phyloP scores from a whole-genome alignment of 1,140 invertebrate genomes.

The Drosophila parabipectinata region DNA sequence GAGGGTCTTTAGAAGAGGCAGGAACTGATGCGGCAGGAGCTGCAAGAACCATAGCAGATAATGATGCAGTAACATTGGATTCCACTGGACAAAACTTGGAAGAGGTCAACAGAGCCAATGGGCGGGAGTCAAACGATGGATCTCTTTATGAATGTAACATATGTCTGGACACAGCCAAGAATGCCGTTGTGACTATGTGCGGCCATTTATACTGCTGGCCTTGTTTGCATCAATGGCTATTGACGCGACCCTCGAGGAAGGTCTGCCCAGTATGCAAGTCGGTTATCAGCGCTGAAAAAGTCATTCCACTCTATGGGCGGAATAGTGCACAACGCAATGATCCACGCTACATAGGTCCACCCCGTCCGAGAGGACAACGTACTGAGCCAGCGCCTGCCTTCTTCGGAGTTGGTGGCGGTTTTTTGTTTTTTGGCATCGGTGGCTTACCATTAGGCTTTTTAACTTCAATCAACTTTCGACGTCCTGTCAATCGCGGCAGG shows the following conservation, averaged over 20 bases:
- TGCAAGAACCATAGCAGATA: not conserved
- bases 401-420: constrained; percentile 84
- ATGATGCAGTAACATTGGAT: not conserved
- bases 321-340: constrained; percentile 95
- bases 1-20: not conserved
- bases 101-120: constrained; percentile 85
- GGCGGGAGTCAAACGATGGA: constrained; percentile 88
- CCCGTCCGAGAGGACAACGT: constrained; percentile 94
- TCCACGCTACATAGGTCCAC: constrained; percentile 92
- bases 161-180: constrained; percentile 98
- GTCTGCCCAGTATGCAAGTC: constrained; percentile 99
- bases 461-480: constrained; percentile 97
- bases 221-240: constrained; percentile 99
- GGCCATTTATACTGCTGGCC: constrained; percentile 99
- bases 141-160: constrained; percentile 96
- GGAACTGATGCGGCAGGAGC: not conserved
- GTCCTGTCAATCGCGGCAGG: constrained; percentile 84
- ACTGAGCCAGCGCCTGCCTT: constrained; percentile 91
- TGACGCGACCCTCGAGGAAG: constrained; percentile 95
- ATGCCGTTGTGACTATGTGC: constrained; percentile 99
- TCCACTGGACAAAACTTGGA: constrained; percentile 30
- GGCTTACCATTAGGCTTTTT: constrained; percentile 99
- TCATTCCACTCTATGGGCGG: constrained; percentile 98
- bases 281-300: constrained; percentile 98
- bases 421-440: constrained; percentile 97